Evolutionary conservation across 2,888 invertebrate species (phyloP), one percentile per base, ranked within the genome.

Genomic region (Xestia sexstrigata): DNA sequence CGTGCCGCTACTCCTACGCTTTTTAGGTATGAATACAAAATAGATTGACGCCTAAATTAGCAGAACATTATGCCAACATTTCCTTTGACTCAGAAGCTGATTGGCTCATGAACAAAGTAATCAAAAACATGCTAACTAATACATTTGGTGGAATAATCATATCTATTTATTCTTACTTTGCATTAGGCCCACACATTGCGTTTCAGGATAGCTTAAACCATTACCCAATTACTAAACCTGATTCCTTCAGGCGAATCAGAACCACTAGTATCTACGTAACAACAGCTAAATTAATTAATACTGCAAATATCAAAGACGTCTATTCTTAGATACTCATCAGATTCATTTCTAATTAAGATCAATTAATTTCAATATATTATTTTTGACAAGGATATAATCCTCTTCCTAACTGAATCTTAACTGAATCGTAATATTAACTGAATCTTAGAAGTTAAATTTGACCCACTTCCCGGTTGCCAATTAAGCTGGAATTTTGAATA

Each of bases 1-100:
- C 47, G 13, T 35, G 30, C 3, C 60, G 6, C 1, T 15, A 23
- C 55, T 35, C 66, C 82, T 52, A 80, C 72, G 15, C 66, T 23
- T 30, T 66, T 49, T 15, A 35, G 13, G 2, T 15, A 23, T n/a
- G 9, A n/a, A 17, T 13, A 45, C 11, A 47, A 42, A 23, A 1
- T 17, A 47, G 2, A 62, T n/a, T 23, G 30, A 30, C 20, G 55
- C 9, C 20, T 13, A 6, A 13, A 45, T 74, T 45, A 71, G 15
- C 2, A 2, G n/a, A 60, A 42, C 60, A 20, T 4, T n/a, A 55
- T 55, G n/a, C 55, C 13, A 55, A 52, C 13, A 20, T 1, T 60
- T 26, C n/a, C 20, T 39, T 39, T n/a, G 11, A 26, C 39, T 26
- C 52, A 13, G 20, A n/a, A 17, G 20, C n/a, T 39, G 39, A 49